Evolutionary conservation across 2,797 vertebrate species (phyloP).

Genomic region (Pelochelys cantorii): DNA sequence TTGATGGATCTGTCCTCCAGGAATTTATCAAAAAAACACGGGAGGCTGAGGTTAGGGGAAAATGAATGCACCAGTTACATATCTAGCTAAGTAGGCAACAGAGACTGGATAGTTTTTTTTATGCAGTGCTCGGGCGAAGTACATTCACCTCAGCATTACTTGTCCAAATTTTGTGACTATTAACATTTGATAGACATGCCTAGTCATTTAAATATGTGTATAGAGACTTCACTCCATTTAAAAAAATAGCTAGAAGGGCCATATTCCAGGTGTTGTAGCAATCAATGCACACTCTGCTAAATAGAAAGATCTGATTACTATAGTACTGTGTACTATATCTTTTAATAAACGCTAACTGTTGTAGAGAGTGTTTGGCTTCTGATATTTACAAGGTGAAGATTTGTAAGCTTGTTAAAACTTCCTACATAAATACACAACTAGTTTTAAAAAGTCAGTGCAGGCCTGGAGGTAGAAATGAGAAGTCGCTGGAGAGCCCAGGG

Average conservation of each 20-base stretch:
- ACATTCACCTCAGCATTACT: neutral
- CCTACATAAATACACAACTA: too few relatives aligned
- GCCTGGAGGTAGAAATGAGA: too few relatives aligned
- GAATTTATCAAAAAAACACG: neutral
- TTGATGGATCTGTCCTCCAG: neutral
- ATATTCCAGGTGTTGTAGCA: neutral
- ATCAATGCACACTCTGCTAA: neutral
- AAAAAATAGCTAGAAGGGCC: neutral
- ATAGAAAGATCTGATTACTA: neutral
- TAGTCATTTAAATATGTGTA: neutral
- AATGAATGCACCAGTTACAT: neutral
- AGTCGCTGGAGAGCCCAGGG: neutral
- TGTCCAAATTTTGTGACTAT: neutral
- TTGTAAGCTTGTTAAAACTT: neutral
- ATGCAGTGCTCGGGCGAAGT: neutral
- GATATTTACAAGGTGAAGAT: neutral
- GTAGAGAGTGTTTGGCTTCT: neutral
- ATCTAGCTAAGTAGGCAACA: neutral
- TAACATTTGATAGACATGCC: neutral
- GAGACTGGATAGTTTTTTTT: neutral
- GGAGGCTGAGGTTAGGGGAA: neutral
- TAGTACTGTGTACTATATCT: neutral
- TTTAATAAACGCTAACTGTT: neutral
- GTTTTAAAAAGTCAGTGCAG: too few relatives aligned
- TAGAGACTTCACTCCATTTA: neutral